A percentile compares a stretch with the other conserved stretches of the same genome.
Conservation (phyloP, 35 echinoderm and acorn worm genomes). For the Lytechinus pictus region DNA sequence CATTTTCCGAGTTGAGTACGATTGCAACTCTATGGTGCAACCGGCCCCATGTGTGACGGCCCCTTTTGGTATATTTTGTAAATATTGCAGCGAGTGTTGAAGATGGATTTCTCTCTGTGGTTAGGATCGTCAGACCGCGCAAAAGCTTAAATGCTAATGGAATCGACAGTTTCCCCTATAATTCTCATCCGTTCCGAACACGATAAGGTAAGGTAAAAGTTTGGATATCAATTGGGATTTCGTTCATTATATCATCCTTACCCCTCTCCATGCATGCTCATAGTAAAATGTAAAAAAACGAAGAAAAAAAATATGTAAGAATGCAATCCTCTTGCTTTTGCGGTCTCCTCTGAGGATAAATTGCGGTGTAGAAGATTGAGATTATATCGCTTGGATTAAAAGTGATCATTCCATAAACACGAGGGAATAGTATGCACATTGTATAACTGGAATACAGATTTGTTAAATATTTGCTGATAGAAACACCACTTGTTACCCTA, state of each 20-base stretch:
- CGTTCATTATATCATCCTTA: not conserved
- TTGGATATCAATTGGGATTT: not conserved
- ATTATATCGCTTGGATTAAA: not conserved
- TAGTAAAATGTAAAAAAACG: too few species aligned
- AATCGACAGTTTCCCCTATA: not conserved
- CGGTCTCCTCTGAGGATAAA: not conserved
- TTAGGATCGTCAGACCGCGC: not conserved
- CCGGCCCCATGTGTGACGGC: too few species aligned
- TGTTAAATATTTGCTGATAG: too few species aligned
- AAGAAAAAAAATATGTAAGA: too few species aligned
- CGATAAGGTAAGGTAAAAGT: not conserved
- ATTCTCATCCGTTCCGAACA: not conserved
- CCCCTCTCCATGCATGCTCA: too few species aligned
- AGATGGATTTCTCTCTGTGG: not conserved
- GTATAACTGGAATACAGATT: too few species aligned
- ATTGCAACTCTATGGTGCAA: too few species aligned
- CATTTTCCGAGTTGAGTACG: too few species aligned
- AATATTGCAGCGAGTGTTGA: not conserved
- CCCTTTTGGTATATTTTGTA: too few species aligned
- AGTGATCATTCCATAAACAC: not conserved
- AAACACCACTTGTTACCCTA: too few species aligned
- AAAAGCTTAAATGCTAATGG: not conserved
- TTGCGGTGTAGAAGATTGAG: not conserved
- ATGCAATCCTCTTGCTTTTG: not conserved
- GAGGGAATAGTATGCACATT: too few species aligned